Percentiles rank a stretch among this genome's conserved stretches.
These are phyloP conservation scores for Periophthalmus modestus DNA, from an alignment of 2,113 vertebrate species.

Conservation along the genomic window DNA sequence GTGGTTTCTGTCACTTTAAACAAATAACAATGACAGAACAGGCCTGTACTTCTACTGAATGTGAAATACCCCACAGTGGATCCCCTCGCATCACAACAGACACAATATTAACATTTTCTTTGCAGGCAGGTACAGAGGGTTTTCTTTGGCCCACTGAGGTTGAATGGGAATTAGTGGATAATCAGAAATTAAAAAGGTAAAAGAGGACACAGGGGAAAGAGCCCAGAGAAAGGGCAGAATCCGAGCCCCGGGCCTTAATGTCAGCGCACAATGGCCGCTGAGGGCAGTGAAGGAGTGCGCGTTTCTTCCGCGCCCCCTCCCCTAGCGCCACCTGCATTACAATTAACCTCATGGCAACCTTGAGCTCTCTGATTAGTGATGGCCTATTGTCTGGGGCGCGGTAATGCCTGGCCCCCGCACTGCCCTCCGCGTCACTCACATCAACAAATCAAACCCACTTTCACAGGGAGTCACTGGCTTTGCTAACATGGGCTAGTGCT, in stretches of 20 bases:
- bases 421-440: conserved; percentile 82
- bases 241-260: conserved; percentile 87
- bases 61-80: conserved; percentile 68
- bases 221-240: conserved; percentile 79
- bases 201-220: conserved; percentile 77
- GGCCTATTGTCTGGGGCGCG: conserved; percentile 87
- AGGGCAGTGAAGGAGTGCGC: conserved; percentile 86
- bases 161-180: conserved; percentile 78
- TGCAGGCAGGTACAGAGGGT: conserved; percentile 70
- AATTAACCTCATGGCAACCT: conserved; percentile 94
- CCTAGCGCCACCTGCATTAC: conserved; percentile 87
- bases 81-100: conserved; percentile 76
- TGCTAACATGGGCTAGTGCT: conserved; percentile 62
- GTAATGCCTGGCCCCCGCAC: conserved; percentile 85
- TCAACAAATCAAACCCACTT: conserved; percentile 86
- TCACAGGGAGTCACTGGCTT: conserved; percentile 64
- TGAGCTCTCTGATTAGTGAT: conserved; percentile 94
- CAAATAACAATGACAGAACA: conserved; percentile 74
- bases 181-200: conserved; percentile 85
- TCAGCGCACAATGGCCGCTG: conserved; percentile 83
- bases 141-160: conserved; percentile 73
- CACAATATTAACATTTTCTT: conserved; percentile 82
- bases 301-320: conserved; percentile 79
- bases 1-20: conserved; percentile 72
- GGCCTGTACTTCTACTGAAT: conserved; percentile 66